Percentiles rank a stretch among this genome's conserved stretches.
These are phyloP conservation scores for Turdus rufiventris DNA, from an alignment of 2,113 vertebrate species.

Conservation along the genomic window DNA sequence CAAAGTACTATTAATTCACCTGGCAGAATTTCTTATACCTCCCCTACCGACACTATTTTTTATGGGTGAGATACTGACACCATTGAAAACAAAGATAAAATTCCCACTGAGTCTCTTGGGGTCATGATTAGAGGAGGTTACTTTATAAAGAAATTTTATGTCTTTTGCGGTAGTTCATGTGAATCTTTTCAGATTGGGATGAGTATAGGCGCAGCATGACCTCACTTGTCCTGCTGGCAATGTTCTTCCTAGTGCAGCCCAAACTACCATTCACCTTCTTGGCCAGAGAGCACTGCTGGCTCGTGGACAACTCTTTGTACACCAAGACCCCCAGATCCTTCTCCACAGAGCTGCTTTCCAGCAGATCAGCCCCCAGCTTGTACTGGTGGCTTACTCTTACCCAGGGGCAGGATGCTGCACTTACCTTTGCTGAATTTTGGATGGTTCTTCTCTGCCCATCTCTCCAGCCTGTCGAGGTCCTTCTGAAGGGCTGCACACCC, in stretches of 20 bases:
- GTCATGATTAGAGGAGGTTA: neutral
- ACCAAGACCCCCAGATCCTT: neutral
- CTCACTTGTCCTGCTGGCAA: rapidly evolving
- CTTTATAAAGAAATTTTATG: neutral
- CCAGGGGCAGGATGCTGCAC: too few species aligned
- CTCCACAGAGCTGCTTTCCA: neutral
- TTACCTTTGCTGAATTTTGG: neutral
- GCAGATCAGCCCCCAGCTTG: neutral
- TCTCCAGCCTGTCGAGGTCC: rapidly evolving
- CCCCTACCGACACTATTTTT: neutral
- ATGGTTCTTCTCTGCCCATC: neutral
- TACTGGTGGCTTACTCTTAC: neutral
- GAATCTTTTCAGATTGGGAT: neutral
- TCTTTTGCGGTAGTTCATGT: neutral
- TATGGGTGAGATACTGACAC: neutral
- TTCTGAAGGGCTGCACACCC: neutral
- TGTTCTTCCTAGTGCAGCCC: neutral
- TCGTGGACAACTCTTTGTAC: neutral
- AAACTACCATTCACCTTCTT: neutral
- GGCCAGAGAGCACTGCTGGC: neutral
- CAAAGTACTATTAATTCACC: neutral
- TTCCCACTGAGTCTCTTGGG: neutral
- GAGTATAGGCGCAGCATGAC: neutral
- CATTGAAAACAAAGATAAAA: neutral
- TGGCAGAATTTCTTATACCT: neutral